These are phyloP conservation scores for Netelia melanura DNA, from an alignment of 2,888 invertebrate genomes.

Conservation along the genomic window DNA sequence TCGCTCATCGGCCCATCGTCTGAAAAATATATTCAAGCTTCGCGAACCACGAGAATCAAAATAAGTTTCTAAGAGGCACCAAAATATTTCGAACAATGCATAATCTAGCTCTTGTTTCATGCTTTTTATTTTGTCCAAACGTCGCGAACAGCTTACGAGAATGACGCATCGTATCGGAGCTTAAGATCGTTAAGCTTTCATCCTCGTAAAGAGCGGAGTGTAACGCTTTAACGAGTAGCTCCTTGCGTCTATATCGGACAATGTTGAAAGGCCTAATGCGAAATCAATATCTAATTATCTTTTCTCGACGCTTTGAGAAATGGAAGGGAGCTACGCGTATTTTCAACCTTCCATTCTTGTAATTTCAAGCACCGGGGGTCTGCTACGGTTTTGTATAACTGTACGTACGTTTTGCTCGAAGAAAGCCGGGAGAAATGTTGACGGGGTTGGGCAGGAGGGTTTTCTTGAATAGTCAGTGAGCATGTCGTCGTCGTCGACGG, in stretches of 20 bases:
- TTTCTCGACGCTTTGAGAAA: constrained; percentile 57
- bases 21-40: constrained; percentile 10
- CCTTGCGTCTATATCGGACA: constrained; percentile 69
- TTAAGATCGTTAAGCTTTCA: constrained; percentile 17
- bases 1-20: constrained; percentile 22
- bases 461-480: constrained; percentile 55
- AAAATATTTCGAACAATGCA: constrained; percentile 1
- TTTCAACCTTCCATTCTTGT: constrained; percentile 35
- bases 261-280: constrained; percentile 75
- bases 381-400: background rate
- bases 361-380: constrained; percentile 28
- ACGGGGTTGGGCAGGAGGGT: constrained; percentile 28
- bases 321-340: constrained; percentile 32
- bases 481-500: constrained; percentile 38
- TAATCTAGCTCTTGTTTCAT: constrained; percentile 16
- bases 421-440: constrained; percentile 27
- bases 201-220: constrained; percentile 10
- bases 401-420: background rate
- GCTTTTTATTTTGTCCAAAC: constrained; percentile 18
- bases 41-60: background rate
- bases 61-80: background rate
- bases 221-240: constrained; percentile 75
- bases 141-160: constrained; percentile 6
- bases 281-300: constrained; percentile 83
- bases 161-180: constrained; percentile 1